Evolutionary conservation across 2,797 vertebrate species (phyloP).

Genomic region (Miichthys miiuy): DNA sequence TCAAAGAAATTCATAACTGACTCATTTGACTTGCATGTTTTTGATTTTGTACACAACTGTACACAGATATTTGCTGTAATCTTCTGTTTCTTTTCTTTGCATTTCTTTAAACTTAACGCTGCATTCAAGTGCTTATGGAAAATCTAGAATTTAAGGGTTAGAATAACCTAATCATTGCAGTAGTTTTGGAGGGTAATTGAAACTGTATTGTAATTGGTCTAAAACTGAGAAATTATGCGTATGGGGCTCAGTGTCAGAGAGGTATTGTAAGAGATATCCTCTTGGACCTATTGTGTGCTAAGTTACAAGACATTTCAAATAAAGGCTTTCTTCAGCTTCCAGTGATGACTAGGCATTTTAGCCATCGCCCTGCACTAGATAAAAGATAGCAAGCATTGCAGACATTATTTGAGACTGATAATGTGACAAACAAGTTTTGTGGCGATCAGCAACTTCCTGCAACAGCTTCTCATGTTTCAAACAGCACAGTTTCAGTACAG

Average conservation of each 20-base stretch:
- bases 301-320: background rate
- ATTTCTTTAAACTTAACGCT: background rate
- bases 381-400: slow-evolving; percentile 12
- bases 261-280: background rate
- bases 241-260: background rate
- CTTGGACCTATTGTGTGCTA: background rate
- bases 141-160: background rate
- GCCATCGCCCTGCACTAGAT: background rate
- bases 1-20: background rate
- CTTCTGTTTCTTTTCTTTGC: background rate
- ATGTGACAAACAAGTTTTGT: slow-evolving; percentile 13
- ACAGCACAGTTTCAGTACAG: background rate
- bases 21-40: slow-evolving; percentile 11
- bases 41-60: background rate
- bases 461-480: background rate
- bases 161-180: background rate
- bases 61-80: background rate
- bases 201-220: background rate
- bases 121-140: background rate
- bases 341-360: background rate
- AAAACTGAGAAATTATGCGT: background rate
- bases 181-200: background rate
- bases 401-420: slow-evolving; percentile 11
- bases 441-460: slow-evolving; percentile 9
- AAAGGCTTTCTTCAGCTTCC: background rate